A percentile compares a stretch with the other conserved stretches of the same genome.
Conservation (phyloP, 2,113 vertebrate species). For the Clarias gariepinus region DNA sequence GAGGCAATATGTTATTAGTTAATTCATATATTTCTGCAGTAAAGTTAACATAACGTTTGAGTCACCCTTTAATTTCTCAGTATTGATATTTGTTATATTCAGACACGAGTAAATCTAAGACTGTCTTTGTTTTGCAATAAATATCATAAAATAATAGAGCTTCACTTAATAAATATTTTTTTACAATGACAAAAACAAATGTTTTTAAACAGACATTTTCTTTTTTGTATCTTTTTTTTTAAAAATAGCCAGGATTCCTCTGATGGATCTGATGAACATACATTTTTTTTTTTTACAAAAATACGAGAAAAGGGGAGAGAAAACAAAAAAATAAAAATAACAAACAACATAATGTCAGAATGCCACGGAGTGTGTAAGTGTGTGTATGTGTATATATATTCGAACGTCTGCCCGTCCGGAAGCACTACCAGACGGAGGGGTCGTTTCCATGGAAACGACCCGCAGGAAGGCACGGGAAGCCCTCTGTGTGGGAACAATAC, state of each 20-base stretch:
- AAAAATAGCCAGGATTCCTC: constrained; percentile 98
- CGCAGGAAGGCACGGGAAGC: constrained; percentile 48
- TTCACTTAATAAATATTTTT: constrained; percentile 99
- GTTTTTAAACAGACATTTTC: constrained; percentile 87
- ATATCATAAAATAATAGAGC: constrained; percentile 99
- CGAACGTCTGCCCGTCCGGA: constrained; percentile 53
- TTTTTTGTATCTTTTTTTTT: constrained; percentile 73
- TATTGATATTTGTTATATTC: constrained; percentile 99
- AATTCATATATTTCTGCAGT: constrained; percentile 99
- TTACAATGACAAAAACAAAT: constrained; percentile 86
- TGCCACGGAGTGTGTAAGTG: constrained; percentile 77
- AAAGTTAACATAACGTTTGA: constrained; percentile 98
- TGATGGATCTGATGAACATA: constrained; percentile 94
- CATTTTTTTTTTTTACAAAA: constrained; percentile 73
- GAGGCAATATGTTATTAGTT: constrained; percentile 81
- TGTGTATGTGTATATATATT: constrained; percentile 62
- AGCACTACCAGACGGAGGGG: constrained; percentile 42
- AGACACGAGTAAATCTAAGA: constrained; percentile 97
- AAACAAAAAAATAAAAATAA: constrained; percentile 59
- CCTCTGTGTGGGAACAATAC: constrained; percentile 66
- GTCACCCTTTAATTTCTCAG: constrained; percentile 91
- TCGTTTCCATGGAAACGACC: constrained; percentile 46
- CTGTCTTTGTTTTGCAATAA: constrained; percentile 96
- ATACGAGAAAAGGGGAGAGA: constrained; percentile 38
- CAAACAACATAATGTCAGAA: constrained; percentile 59